A percentile compares a stretch with the other conserved stretches of the same genome.
phyloP scores from a whole-genome alignment of 2,888 invertebrate genomes.

The Tetragonula carbonaria region DNA sequence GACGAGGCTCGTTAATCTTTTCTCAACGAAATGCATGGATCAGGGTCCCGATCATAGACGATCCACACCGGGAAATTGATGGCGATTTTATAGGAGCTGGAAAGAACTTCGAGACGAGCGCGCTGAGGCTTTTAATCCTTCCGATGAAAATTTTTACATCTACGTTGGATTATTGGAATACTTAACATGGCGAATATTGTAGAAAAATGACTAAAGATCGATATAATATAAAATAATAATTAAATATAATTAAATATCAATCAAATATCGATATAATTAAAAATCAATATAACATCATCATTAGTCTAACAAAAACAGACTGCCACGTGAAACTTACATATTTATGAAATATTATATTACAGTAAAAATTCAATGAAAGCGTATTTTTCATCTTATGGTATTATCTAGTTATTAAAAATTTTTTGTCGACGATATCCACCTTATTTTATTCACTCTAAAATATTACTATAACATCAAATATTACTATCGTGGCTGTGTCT shows the following conservation, averaged over 20 bases:
- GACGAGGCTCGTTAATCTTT: constrained; percentile 59
- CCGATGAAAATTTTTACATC: not conserved
- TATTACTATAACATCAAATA: too few species aligned
- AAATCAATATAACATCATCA: too few species aligned
- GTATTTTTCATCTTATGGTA: too few species aligned
- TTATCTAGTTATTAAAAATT: too few species aligned
- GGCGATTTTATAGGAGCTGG: constrained; percentile 38
- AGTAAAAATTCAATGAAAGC: too few species aligned
- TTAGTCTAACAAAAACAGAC: not conserved
- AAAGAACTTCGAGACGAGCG: not conserved
- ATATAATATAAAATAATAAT: not conserved
- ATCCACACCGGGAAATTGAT: constrained; percentile 53
- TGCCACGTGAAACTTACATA: not conserved
- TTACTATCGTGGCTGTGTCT: too few species aligned
- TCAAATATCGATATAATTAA: too few species aligned
- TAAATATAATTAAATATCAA: not conserved
- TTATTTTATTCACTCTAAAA: too few species aligned
- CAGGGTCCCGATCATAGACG: constrained; percentile 50
- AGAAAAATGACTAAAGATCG: not conserved
- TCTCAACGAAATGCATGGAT: constrained; percentile 45
- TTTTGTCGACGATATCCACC: too few species aligned
- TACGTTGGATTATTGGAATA: too few species aligned
- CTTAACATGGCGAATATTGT: too few species aligned
- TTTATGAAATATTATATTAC: too few species aligned
- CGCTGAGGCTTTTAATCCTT: not conserved